Base-by-base conservation (phyloP, 2,888 invertebrate species). In the Phyllotreta striolata region DNA sequence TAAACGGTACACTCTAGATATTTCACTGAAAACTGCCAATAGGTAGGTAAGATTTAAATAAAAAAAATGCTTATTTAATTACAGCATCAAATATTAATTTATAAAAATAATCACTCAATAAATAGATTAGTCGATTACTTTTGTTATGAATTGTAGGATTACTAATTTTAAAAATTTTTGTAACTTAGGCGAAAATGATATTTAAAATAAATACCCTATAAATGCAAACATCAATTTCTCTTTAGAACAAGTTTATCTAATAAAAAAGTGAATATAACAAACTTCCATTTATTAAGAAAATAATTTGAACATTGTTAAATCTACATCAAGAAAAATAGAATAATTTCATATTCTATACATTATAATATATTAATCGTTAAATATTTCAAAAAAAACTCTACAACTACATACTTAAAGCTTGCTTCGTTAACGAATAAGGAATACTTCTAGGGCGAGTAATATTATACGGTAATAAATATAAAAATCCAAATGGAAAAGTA, bases 231-330 rank as follows among this genome's bases (percentile, higher is more conserved):
- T 3, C 2, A 24, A 4, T 24, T 24, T 24, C 24, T 24, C 24
- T n/a, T n/a, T n/a, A n/a, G n/a, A n/a, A n/a, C n/a, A n/a, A n/a
- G n/a, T n/a, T n/a, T n/a, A n/a, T n/a, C n/a, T n/a, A n/a, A n/a
- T n/a, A 44, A 55, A 35, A 55, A 10, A n/a, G 0, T 4, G 3
- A 2, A 49, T 47, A 13, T 51, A 58, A 58, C 58, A 58, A 58
- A 58, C 49, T 58, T 51, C n/a, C 24, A 41, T 56, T 56, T 58
- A 58, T 58, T 58, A 51, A 2, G 39, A 58, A 58, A 58, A 58
- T 58, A 58, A 10, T 47, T 47, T 47, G 38, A 57, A 57, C 24
- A 51, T 34, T 39, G 41, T 34, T 39, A 34, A 6, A 12, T 9
- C 24, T 58, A 58, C 9, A 58, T 40, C 35, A 40, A 12, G 13